Evolutionary conservation across 2,888 invertebrate species (phyloP), one percentile per base, ranked within the genome.

Genomic region (Ophraella communa): DNA sequence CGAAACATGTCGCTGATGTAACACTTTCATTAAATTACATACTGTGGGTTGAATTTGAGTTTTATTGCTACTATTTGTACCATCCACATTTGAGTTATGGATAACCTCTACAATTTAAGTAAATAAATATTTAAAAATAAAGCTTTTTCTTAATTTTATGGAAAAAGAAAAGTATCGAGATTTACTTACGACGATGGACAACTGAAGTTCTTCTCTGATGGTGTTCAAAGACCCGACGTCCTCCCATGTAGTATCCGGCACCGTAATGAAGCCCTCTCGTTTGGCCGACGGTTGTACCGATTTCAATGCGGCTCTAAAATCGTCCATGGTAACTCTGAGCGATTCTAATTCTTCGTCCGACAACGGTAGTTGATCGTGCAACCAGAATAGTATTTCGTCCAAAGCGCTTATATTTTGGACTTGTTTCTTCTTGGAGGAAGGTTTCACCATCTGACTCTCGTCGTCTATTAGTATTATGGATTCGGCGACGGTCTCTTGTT

Each of bases 191-290:
- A 97, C 83, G 69, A 99, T 96, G 47, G 95, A 91, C 82, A 95
- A 85, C 80, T 96, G 92, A 33, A 99, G 84, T 77, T 97, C 95
- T 77, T 95, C 91, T 58, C 97, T 86, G 47, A 99, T 92, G 78
- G 93, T 89, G 55, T 87, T 87, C 55, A 99, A 82, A 0, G 98
- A 97, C 0, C 99, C 99, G 71, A 99, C 89, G 84, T 99, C 96
- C 39, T 94, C 90, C 98, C 98, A 99, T 1, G 95, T 94, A 0
- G 95, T 95, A 84, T 96, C 95, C 1, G 99, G 98, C 11, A 99
- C 95, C 0, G 97, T 97, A 1, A 95, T 94, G 82, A 99, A 98
- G 54, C 98, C 98, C 85, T 99, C 98, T 72, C 98, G 86, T 76
- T 96, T 97, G 0, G 96, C 92, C 55, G 95, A 95, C 0, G 98